Evolutionary conservation across 2,888 invertebrate species (phyloP).

Genomic region (Steromphala cineraria): DNA sequence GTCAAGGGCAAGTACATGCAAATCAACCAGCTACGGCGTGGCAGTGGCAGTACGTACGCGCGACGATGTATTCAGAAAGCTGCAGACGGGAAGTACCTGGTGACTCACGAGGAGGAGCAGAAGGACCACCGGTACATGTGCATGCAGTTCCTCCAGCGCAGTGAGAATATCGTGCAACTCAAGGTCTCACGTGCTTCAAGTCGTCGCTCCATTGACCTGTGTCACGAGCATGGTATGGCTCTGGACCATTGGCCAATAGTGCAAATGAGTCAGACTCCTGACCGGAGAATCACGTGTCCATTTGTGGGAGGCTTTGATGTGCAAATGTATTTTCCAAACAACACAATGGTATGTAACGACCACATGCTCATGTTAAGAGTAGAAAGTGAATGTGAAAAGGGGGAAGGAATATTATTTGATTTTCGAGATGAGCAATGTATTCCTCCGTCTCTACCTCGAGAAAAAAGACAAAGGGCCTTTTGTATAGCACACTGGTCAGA

Average conservation of each 20-base stretch:
- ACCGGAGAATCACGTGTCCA: conserved; percentile 38
- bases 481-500: conserved; percentile 61
- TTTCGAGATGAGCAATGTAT: conserved; percentile 56
- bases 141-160: conserved; percentile 62
- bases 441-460: conserved; percentile 42
- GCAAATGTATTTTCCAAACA: conserved; percentile 36
- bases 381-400: conserved; percentile 66
- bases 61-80: conserved; percentile 47
- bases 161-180: conserved; percentile 63
- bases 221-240: conserved; percentile 53
- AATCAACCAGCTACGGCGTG: conserved; percentile 30
- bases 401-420: conserved; percentile 61
- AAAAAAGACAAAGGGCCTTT: conserved; percentile 41
- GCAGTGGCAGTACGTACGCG: conserved; percentile 28
- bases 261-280: conserved; percentile 31
- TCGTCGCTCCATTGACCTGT: conserved; percentile 37
- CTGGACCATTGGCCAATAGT: conserved; percentile 66
- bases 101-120: conserved; percentile 37
- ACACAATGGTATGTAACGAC: conserved; percentile 36
- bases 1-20: conserved; percentile 37
- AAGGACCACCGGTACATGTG: conserved; percentile 50
- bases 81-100: conserved; percentile 54
- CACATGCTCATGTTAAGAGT: conserved; percentile 45
- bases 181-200: conserved; percentile 35
- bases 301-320: conserved; percentile 49